These are phyloP conservation scores for Ceratoteleas bidentatus DNA, from an alignment of 1,140 invertebrate species.

Conservation along the genomic window DNA sequence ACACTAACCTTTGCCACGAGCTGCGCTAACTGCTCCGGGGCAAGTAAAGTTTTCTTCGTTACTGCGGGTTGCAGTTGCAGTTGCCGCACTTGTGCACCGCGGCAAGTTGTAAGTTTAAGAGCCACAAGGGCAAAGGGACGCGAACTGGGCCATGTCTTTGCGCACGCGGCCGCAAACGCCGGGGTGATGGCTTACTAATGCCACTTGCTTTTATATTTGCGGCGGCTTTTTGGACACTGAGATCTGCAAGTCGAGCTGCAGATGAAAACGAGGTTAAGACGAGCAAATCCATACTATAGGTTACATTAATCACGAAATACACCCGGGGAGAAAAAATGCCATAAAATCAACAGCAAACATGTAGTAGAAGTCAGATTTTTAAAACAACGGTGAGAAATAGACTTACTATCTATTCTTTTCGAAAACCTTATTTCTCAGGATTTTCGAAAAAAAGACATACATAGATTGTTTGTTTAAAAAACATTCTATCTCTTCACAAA, in stretches of 20 bases:
- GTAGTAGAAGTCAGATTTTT: too few relatives aligned
- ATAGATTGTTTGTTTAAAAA: too few relatives aligned
- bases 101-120: constrained; percentile 36
- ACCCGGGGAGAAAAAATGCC: too few relatives aligned
- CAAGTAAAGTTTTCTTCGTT: constrained; percentile 47
- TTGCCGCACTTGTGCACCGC: constrained; percentile 24
- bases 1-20: constrained; percentile 40
- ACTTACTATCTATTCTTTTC: too few relatives aligned
- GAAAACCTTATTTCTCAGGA: too few relatives aligned
- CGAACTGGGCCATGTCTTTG: constrained; percentile 19
- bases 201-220: constrained; percentile 48
- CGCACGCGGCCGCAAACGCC: constrained; percentile 14
- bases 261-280: not conserved
- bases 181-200: constrained; percentile 42
- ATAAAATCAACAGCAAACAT: too few relatives aligned
- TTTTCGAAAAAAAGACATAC: too few relatives aligned
- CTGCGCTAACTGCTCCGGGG: constrained; percentile 36
- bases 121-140: constrained; percentile 12
- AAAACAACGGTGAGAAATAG: too few relatives aligned
- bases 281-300: too few relatives aligned
- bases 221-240: constrained; percentile 23
- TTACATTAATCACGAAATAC: too few relatives aligned
- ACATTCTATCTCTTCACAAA: too few relatives aligned
- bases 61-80: constrained; percentile 29
- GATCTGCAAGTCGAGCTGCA: not conserved